These are phyloP conservation scores for Agriopis marginaria DNA, from an alignment of 2,888 invertebrate species.

Conservation along the genomic window DNA sequence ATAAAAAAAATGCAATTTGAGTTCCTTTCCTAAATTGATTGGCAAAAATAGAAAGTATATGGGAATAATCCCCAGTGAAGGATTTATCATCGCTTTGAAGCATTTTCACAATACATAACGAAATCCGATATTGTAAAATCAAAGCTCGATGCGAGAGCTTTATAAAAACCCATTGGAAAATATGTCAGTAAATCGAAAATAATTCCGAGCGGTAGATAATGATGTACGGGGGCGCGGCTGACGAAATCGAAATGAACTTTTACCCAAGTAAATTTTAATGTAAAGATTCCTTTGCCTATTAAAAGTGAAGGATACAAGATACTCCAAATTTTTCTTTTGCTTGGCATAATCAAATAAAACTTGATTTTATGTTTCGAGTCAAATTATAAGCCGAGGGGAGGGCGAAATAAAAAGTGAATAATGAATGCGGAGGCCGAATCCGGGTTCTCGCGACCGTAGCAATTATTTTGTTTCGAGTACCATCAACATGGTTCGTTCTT, in stretches of 20 bases:
- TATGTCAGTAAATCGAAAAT: constrained; percentile 31
- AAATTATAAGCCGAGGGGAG: constrained; percentile 85
- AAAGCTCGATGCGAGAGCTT: constrained; percentile 15
- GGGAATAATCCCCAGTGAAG: constrained; percentile 5
- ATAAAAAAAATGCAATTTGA: neutral
- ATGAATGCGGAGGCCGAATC: constrained; percentile 84
- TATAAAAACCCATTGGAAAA: constrained; percentile 29
- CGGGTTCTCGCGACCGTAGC: constrained; percentile 83
- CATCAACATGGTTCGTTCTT: constrained; percentile 85
- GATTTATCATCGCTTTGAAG: constrained; percentile 16
- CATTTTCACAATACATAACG: constrained; percentile 9
- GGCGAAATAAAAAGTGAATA: constrained; percentile 85
- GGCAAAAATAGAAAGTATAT: constrained; percentile 9
- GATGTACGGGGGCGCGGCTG: constrained; percentile 41
- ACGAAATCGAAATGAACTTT: constrained; percentile 62
- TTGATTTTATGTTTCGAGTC: constrained; percentile 86
- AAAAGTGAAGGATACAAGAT: constrained; percentile 77
- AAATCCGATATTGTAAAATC: constrained; percentile 26
- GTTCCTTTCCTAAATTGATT: neutral
- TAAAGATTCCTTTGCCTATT: constrained; percentile 70
- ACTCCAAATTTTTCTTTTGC: constrained; percentile 74
- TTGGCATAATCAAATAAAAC: constrained; percentile 84
- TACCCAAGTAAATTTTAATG: constrained; percentile 62
- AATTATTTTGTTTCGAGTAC: constrained; percentile 86
- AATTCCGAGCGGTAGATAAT: constrained; percentile 29